Conservation (phyloP, 2,797 vertebrate genomes). For the Crocidura indochinensis region DNA sequence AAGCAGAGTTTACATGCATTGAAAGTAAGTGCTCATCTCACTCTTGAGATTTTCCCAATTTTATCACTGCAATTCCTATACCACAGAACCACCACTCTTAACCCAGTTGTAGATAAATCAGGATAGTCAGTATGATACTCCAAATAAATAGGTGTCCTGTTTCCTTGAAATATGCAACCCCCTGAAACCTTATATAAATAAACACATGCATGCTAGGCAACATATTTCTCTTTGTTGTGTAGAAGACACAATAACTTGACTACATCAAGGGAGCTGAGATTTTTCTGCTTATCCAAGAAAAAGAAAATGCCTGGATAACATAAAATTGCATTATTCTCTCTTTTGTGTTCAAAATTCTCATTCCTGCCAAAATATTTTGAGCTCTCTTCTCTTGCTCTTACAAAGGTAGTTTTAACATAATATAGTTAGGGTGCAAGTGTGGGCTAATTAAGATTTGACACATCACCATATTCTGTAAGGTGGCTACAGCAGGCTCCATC, state of each 20-base stretch:
- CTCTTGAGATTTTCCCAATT: background rate
- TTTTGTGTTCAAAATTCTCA: slow-evolving; percentile 47
- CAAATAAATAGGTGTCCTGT: background rate
- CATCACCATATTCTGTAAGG: slow-evolving; percentile 41
- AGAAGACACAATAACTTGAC: background rate
- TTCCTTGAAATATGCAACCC: background rate
- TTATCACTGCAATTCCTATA: background rate
- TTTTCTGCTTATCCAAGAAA: slow-evolving; percentile 18
- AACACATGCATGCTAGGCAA: background rate
- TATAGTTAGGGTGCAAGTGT: slow-evolving; percentile 31
- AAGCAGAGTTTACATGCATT: background rate
- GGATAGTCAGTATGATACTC: background rate
- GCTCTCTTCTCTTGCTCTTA: slow-evolving; percentile 32
- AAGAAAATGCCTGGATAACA: background rate
- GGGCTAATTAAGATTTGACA: slow-evolving; percentile 71
- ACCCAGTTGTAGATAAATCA: background rate
- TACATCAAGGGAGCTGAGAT: background rate
- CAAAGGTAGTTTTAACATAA: slow-evolving; percentile 35
- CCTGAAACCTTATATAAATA: background rate
- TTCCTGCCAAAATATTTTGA: slow-evolving; percentile 46
- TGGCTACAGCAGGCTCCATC: slow-evolving; percentile 37
- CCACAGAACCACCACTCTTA: background rate
- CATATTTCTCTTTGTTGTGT: background rate
- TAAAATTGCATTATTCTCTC: slow-evolving; percentile 45
- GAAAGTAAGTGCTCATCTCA: background rate